Conservation (phyloP, 2,113 vertebrate genomes). For the Psophia crepitans region DNA sequence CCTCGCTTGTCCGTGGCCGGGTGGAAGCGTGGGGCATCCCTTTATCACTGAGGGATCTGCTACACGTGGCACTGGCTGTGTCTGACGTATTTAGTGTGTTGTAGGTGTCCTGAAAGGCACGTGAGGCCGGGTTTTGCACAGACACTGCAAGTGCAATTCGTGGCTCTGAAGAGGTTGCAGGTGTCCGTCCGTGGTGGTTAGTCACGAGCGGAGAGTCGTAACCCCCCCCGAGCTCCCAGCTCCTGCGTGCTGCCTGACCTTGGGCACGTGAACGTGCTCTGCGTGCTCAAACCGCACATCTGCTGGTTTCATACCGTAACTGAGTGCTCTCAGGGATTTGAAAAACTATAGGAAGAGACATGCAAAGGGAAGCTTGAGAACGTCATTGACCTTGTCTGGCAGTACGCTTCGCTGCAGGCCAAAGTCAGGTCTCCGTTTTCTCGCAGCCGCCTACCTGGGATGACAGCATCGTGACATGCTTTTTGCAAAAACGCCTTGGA, state of each 20-base stretch:
- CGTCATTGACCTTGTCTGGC: not conserved
- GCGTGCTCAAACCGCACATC: not conserved
- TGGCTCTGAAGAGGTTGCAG: not conserved
- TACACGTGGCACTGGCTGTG: rapidly evolving
- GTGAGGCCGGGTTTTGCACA: rapidly evolving
- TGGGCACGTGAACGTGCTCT: not conserved
- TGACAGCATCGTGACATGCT: rapidly evolving
- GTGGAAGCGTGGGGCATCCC: not conserved
- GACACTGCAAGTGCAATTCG: rapidly evolving
- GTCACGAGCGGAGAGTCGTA: not conserved
- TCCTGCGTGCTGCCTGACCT: not conserved
- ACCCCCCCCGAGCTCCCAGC: not conserved
- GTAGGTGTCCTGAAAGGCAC: not conserved
- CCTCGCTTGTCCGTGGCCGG: not conserved
- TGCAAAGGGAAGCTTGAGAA: not conserved
- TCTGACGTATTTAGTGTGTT: rapidly evolving
- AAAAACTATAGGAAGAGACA: rapidly evolving
- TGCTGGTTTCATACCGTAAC: not conserved
- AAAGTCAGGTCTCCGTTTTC: not conserved
- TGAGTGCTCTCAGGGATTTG: rapidly evolving
- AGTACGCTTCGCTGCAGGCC: rapidly evolving
- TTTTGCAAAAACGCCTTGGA: not conserved
- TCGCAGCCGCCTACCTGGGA: not conserved
- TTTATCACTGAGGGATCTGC: rapidly evolving
- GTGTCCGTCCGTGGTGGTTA: not conserved